Conservation (phyloP, 2,113 vertebrate genomes). For the Pteruthius melanotis region DNA sequence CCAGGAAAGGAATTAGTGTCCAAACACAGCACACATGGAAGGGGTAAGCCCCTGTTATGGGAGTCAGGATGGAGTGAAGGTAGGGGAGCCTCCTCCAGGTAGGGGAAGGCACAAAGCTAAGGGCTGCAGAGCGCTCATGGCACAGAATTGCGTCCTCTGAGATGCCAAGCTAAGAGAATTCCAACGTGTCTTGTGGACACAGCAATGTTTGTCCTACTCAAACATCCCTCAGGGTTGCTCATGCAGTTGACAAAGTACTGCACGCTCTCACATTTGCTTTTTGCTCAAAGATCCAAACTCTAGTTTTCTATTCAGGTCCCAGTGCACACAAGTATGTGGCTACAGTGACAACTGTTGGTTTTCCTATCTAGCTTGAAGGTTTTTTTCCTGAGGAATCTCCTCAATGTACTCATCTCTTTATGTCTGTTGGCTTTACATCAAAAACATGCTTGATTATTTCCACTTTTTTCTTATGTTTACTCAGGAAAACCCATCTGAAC, state of each 20-base stretch:
- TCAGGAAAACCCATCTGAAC: not conserved
- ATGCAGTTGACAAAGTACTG: not conserved
- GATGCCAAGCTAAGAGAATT: not conserved
- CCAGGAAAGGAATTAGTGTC: not conserved
- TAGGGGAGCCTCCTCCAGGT: not conserved
- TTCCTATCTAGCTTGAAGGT: not conserved
- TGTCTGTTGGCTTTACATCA: not conserved
- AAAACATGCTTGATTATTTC: not conserved
- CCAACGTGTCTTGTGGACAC: not conserved
- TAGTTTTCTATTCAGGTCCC: not conserved
- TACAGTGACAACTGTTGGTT: not conserved
- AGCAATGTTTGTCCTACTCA: not conserved
- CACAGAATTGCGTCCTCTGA: not conserved
- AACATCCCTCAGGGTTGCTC: not conserved
- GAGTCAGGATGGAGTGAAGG: not conserved
- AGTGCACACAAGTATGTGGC: not conserved
- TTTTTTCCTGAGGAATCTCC: not conserved
- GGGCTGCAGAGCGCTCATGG: rapidly evolving
- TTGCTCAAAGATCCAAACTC: not conserved
- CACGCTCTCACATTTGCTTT: not conserved
- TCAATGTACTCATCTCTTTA: not conserved
- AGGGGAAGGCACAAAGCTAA: not conserved
- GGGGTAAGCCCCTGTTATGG: not conserved
- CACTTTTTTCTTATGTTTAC: not conserved
- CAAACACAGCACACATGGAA: not conserved